Evolutionary conservation across 35 echinoderm and acorn worm genomes (phyloP).

Genomic region (Hemicentrotus pulcherrimus): DNA sequence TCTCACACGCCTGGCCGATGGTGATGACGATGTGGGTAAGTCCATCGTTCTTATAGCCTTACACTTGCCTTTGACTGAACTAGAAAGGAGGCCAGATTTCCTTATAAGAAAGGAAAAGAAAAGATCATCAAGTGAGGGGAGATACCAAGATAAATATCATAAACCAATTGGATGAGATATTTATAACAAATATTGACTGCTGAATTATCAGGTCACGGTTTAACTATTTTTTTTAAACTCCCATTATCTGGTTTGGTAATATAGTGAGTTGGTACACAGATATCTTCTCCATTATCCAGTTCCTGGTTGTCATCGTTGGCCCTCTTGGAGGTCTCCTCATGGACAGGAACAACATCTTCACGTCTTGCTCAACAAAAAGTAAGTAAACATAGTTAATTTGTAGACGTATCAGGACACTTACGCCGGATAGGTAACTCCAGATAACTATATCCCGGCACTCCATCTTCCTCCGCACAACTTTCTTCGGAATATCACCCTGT

Average conservation of each 20-base stretch:
- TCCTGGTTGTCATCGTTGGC: conserved; percentile 20
- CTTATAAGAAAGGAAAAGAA: no score
- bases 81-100: neutral
- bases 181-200: neutral
- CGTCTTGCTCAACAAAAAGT: neutral
- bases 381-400: neutral
- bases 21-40: conserved; percentile 7
- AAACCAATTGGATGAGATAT: neutral
- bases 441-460: no score
- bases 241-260: neutral
- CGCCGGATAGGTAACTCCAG: no score
- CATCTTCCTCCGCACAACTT: no score
- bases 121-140: neutral
- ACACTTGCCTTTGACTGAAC: no score
- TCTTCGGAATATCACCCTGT: no score
- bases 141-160: neutral
- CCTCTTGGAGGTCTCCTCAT: conserved; percentile 47
- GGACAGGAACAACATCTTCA: conserved; percentile 42
- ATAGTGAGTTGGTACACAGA: conserved; percentile 20
- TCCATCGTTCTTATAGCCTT: no score
- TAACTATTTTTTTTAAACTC: neutral
- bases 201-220: neutral
- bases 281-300: conserved; percentile 20
- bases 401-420: no score
- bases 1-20: neutral